Conservation (phyloP, 2,797 vertebrate species). For the Monodelphis domestica region DNA sequence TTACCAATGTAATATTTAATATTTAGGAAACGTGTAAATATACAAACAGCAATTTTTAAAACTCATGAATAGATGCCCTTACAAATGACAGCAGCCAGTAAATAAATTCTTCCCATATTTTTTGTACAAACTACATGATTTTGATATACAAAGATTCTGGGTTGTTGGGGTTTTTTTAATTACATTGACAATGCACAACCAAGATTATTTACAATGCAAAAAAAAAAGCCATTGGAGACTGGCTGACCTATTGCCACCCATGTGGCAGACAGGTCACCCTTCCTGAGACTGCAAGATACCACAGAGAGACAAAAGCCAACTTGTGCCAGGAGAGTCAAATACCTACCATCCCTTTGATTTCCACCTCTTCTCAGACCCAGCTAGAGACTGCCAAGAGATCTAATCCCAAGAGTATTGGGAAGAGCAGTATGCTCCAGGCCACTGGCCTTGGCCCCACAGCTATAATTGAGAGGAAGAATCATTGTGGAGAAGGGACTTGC, state of each 20-base stretch:
- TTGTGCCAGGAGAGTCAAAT: neutral
- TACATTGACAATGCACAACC: slow-evolving; percentile 92
- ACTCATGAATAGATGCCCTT: slow-evolving; percentile 88
- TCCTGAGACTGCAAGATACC: neutral
- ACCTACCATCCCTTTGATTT: neutral
- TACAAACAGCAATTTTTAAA: slow-evolving; percentile 82
- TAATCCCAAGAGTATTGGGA: neutral
- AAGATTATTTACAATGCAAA: slow-evolving; percentile 90
- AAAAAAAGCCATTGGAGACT: no score
- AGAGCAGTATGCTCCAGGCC: neutral
- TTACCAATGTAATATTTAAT: slow-evolving; percentile 76
- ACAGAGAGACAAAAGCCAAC: neutral
- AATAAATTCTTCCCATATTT: slow-evolving; percentile 92
- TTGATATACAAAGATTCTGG: slow-evolving; percentile 88
- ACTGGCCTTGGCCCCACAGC: neutral
- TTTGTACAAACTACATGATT: slow-evolving; percentile 91
- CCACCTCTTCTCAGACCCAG: neutral
- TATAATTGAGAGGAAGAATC: neutral
- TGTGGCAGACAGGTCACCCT: neutral
- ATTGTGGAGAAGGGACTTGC: neutral
- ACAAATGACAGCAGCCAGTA: slow-evolving; percentile 95
- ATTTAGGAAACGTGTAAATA: slow-evolving; percentile 82
- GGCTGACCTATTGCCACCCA: neutral
- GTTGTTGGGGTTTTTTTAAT: slow-evolving; percentile 85
- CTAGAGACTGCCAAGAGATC: neutral